Evolutionary conservation across 2,113 vertebrate genomes (phyloP), one percentile per base, ranked within the genome.

Genomic region (Tetraodon nigroviridis): DNA sequence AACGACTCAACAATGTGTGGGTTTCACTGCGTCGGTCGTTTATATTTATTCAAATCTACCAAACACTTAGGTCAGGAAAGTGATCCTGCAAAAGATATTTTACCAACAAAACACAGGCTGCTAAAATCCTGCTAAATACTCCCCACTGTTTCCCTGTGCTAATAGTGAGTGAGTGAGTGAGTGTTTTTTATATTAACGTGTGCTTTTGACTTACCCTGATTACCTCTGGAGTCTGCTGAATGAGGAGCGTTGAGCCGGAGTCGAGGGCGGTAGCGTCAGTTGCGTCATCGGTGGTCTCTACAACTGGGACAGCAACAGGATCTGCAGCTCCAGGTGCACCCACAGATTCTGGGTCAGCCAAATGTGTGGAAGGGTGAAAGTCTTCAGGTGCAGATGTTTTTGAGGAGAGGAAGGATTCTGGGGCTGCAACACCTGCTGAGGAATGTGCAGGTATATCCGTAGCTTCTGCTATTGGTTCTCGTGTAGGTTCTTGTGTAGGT

Each of bases 221-320:
- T 73, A 96, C 90, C 71, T 97, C 96, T 76, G 96, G 94, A 12
- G 87, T 92, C 84, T 98, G 96, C 79, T 97, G 96, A 90, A 97
- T 94, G 67, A 93, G 92, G 60, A 95, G 86, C 16, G 92, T 68
- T 14, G 94, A 90, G 60, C 90, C 82, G 16, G 78, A 64, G 49
- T 95, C 93, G 82, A 86, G 69, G 50, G 78, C 67, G 56, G 78
- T 52, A 64, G 69, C 83, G 51, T 57, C 1, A 11, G 51, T 37
- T 15, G 27, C 40, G n/a, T 80, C 70, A 54, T 21, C 71, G 18
- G 14, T 3, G 5, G 40, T 40, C 3, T 37, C 57, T 17, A 21
- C 49, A 4, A 22, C 1, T 11, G 55, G 47, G 13, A n/a, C 50
- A 50, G 46, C 46, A 14, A 51, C 41, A 21, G 65, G 17, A 56